Evolutionary conservation across 2,888 invertebrate genomes (phyloP), one percentile per base, ranked within the genome.

Genomic region (Phoenoteleia sp.): DNA sequence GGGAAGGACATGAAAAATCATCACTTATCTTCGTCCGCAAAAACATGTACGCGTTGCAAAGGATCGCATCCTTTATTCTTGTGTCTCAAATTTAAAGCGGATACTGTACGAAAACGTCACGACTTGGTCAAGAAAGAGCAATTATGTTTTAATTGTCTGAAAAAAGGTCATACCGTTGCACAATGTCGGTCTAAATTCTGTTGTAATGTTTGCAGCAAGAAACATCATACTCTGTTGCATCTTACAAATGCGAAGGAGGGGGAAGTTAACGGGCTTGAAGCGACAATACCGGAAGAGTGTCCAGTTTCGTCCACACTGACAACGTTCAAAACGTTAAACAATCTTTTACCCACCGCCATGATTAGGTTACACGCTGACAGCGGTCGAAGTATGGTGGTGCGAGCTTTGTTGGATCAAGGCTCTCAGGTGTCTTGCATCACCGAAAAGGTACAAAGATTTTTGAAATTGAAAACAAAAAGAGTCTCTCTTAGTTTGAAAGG

Each of bases 61-160:
- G 52, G 25, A 13, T 49, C 47, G 4, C 79, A 79, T 13, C 69
- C 69, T 15, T 23, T 62, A 3, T 71, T 42, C 33, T 36, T 36
- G 29, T 79, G 69, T n/a, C 27, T 25, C 5, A 21, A 15, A 21
- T 66, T 79, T 23, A 49, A 69, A 29, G 21, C 29, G 0, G 62
- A 69, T 17, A 3, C 54, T 1, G 60, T 62, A 3, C 9, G 6
- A 6, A 52, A 7, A 2, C 49, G 74, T 5, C 36, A 25, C 6
- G 39, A 17, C n/a, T 25, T 72, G 3, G 6, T 29, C 3, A 1
- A 6, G 1, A 66, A 49, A 39, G 25, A 15, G 9, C 52, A 54
- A 15, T 9, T 36, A 0, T 64, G 74, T 42, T 62, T 52, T 42
- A 62, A 74, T 52, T 74, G 56, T 66, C 33, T 77, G 5, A 36